Evolutionary conservation across 1,140 invertebrate genomes (phyloP).

Genomic region (Camponotus floridanus): DNA sequence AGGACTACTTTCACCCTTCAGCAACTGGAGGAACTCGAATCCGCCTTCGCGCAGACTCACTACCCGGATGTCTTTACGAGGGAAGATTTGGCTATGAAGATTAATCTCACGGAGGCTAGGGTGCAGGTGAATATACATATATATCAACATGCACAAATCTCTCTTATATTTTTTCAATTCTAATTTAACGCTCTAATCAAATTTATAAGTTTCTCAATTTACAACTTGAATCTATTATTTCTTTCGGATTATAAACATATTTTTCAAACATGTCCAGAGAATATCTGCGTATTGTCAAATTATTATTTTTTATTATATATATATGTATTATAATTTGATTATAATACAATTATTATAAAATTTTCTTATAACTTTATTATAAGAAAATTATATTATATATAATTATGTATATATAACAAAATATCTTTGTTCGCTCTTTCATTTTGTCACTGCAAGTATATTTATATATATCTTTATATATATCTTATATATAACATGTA

Average conservation of each 20-base stretch:
- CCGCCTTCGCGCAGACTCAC: conserved; percentile 98
- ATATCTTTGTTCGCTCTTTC: background rate
- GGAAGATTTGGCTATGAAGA: conserved; percentile 99
- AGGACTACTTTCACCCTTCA: conserved; percentile 98
- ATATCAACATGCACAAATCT: background rate
- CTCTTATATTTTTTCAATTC: background rate
- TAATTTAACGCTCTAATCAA: background rate
- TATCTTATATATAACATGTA: conserved; percentile 3
- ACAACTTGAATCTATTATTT: background rate
- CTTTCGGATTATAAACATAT: background rate
- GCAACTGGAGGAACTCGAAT: conserved; percentile 98
- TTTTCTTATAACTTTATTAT: too few species aligned
- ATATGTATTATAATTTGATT: too few species aligned
- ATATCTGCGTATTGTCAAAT: background rate
- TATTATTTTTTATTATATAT: conserved; percentile 15
- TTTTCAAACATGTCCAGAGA: background rate
- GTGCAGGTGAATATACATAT: conserved; percentile 92
- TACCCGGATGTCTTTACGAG: conserved; percentile 99
- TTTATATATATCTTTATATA: background rate
- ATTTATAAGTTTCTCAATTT: background rate
- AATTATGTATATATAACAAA: too few species aligned
- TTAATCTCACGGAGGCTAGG: conserved; percentile 98
- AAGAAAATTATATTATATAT: too few species aligned
- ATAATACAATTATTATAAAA: too few species aligned
- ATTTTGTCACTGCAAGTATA: conserved; percentile 2